These are phyloP conservation scores for Papilio machaon DNA, from an alignment of 1,140 invertebrate genomes.

Conservation along the genomic window DNA sequence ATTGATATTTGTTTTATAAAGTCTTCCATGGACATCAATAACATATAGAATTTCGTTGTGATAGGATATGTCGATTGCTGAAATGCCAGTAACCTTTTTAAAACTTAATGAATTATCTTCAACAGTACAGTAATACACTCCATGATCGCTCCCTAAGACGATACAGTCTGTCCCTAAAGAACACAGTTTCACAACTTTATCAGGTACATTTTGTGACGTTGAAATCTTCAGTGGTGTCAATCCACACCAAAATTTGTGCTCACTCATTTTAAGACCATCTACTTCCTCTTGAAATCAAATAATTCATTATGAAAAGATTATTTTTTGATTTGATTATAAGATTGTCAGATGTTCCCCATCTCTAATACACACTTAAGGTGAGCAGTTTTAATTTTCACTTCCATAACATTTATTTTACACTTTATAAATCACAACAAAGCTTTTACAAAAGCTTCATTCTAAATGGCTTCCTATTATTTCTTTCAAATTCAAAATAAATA, in stretches of 20 bases:
- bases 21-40: conserved; percentile 83
- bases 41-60: conserved; percentile 84
- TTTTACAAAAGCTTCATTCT: background rate
- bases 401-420: background rate
- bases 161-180: conserved; percentile 70
- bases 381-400: background rate
- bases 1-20: conserved; percentile 83
- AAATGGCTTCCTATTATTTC: background rate
- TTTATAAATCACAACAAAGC: conserved; percentile 11
- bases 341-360: background rate
- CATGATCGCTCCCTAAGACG: conserved; percentile 75
- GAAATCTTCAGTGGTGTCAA: conserved; percentile 65
- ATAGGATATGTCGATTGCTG: conserved; percentile 84
- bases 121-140: conserved; percentile 72
- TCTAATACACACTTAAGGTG: background rate
- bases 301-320: conserved; percentile 50
- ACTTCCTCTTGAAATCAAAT: conserved; percentile 56
- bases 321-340: background rate
- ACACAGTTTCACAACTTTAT: conserved; percentile 78
- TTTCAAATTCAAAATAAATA: conserved; percentile 31
- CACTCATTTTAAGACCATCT: conserved; percentile 71
- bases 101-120: conserved; percentile 68
- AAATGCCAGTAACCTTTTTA: conserved; percentile 71
- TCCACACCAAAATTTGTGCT: conserved; percentile 77
- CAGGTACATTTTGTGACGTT: conserved; percentile 68